Evolutionary conservation across 1,140 invertebrate genomes (phyloP).

Genomic region (Mizuhopecten yessoensis): DNA sequence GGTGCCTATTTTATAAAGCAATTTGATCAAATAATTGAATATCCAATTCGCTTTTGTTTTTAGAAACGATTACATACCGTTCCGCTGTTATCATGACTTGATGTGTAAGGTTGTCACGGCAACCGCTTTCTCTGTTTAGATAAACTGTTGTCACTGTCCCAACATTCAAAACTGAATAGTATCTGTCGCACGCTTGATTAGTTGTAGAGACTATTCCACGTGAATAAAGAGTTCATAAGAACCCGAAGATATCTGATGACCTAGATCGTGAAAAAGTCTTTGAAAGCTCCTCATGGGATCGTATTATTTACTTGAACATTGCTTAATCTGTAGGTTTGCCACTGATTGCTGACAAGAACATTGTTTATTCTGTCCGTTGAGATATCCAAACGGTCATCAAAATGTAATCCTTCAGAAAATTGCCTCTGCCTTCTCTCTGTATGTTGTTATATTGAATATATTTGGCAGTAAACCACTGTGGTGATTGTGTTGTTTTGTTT

Average conservation of each 20-base stretch:
- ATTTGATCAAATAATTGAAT: no score
- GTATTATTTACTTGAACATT: background rate
- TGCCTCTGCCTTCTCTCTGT: background rate
- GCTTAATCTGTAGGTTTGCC: background rate
- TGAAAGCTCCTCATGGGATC: background rate
- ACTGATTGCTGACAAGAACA: constrained; percentile 26
- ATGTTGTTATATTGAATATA: constrained; percentile 9
- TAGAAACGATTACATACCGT: no score
- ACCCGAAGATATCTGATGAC: background rate
- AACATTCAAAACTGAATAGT: background rate
- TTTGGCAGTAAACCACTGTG: background rate
- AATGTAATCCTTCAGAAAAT: constrained; percentile 1
- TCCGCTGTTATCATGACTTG: background rate
- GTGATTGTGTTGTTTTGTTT: constrained; percentile 2
- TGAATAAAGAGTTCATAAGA: constrained; percentile 7
- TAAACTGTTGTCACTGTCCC: background rate
- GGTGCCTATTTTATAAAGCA: no score
- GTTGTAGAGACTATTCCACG: background rate
- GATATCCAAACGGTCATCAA: constrained; percentile 6
- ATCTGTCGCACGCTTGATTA: constrained; percentile 13
- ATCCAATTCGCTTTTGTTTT: no score
- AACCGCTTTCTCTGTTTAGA: background rate
- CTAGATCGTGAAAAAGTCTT: background rate
- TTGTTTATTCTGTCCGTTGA: constrained; percentile 3
- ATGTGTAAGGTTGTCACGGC: background rate